phyloP scores from a whole-genome alignment of 2,113 vertebrate species.

The Cyanoliseus patagonus region DNA sequence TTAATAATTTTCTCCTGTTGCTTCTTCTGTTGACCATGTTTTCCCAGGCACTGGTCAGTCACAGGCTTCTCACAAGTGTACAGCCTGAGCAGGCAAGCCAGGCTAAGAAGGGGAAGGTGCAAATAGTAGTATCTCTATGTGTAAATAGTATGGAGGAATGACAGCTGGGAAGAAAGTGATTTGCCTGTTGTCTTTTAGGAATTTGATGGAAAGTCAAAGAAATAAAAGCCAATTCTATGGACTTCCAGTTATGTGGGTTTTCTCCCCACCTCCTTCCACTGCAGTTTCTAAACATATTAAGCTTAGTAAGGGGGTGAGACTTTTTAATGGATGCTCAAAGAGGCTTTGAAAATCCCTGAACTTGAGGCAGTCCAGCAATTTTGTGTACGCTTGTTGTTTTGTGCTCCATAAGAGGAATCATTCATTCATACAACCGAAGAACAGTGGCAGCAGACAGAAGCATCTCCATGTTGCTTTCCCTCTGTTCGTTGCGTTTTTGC shows the following conservation, averaged over 20 bases:
- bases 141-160: neutral
- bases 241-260: neutral
- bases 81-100: neutral
- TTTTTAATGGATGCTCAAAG: neutral
- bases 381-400: neutral
- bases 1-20: neutral
- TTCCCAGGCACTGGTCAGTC: neutral
- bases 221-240: neutral
- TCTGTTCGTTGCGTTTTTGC: constrained; percentile 14
- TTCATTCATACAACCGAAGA: neutral
- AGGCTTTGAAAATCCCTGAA: neutral
- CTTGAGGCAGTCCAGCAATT: neutral
- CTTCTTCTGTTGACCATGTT: neutral
- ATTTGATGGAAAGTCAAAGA: neutral
- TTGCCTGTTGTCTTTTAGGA: neutral
- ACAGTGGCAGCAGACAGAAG: constrained; percentile 13
- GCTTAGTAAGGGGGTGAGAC: neutral
- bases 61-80: neutral
- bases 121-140: neutral
- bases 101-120: neutral
- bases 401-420: neutral
- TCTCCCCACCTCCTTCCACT: neutral
- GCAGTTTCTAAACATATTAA: neutral
- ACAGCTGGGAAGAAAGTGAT: neutral
- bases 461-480: constrained; percentile 50